phyloP scores from a whole-genome alignment of 2,113 vertebrate genomes.

The Aegotheles bennettii region DNA sequence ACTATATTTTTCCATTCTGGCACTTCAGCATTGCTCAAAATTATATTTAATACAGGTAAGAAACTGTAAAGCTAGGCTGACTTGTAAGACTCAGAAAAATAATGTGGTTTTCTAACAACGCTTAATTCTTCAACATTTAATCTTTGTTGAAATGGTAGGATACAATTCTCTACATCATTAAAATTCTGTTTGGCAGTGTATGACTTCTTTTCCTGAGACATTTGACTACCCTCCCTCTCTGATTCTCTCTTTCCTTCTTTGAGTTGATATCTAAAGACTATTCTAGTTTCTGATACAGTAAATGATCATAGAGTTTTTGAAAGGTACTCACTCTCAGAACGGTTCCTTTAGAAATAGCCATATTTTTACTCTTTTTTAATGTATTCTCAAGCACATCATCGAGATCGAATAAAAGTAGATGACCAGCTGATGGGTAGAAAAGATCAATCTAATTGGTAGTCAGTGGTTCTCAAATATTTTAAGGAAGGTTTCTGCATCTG shows the following conservation, averaged over 20 bases:
- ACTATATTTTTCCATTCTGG: background rate
- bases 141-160: background rate
- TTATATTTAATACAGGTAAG: background rate
- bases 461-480: background rate
- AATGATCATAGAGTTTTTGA: background rate
- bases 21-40: background rate
- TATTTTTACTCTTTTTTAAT: background rate
- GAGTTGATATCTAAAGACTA: background rate
- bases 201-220: background rate
- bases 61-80: background rate
- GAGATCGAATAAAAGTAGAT: background rate
- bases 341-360: background rate
- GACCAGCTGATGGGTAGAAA: background rate
- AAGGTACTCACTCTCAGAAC: background rate
- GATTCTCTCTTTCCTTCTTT: background rate
- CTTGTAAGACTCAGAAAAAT: background rate
- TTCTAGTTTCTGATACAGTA: background rate
- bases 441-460: accelerated
- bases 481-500: background rate
- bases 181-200: background rate
- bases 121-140: background rate
- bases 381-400: background rate
- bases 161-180: background rate
- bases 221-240: background rate
- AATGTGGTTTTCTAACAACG: background rate